Percentiles rank a stretch among this genome's conserved stretches.
These are phyloP conservation scores for Zygaena filipendulae DNA, from an alignment of 2,888 invertebrate species.

Conservation along the genomic window DNA sequence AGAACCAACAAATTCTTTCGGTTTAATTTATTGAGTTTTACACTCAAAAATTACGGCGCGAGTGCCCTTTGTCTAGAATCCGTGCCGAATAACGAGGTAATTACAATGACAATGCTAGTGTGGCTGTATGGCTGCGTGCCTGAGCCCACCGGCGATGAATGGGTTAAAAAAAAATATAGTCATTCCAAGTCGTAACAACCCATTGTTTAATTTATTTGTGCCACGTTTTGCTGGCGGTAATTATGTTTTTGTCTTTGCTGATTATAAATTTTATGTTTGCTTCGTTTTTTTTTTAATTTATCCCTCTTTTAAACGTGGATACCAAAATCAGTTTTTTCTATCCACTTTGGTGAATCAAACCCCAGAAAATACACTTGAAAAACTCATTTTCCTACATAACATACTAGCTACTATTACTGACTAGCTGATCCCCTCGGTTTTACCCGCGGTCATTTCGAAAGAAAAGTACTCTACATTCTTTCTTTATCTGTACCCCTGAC, in stretches of 20 bases:
- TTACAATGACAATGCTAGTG: slow-evolving; percentile 43
- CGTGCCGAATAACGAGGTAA: slow-evolving; percentile 34
- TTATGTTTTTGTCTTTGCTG: slow-evolving; percentile 29
- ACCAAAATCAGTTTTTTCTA: too few species aligned
- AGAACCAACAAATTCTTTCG: too few species aligned
- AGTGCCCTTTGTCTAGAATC: not conserved
- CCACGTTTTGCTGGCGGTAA: slow-evolving; percentile 29
- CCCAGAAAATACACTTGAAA: too few species aligned
- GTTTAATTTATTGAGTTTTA: slow-evolving; percentile 13
- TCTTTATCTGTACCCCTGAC: too few species aligned
- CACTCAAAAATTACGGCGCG: not conserved
- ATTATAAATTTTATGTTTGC: slow-evolving; percentile 16
- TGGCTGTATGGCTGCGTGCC: slow-evolving; percentile 11
- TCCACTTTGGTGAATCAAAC: too few species aligned
- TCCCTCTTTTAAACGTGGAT: slow-evolving; percentile 15
- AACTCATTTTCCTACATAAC: slow-evolving; percentile 1
- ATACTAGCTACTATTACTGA: too few species aligned
- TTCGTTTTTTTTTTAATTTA: slow-evolving; percentile 19
- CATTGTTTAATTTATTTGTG: slow-evolving; percentile 39
- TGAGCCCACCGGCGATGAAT: slow-evolving; percentile 30
- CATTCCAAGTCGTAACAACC: slow-evolving; percentile 25
- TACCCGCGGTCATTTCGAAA: too few species aligned
- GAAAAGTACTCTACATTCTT: too few species aligned
- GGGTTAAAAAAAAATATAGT: slow-evolving; percentile 27
- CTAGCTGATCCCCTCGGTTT: too few species aligned